Evolutionary conservation across 2,113 vertebrate genomes (phyloP).

Genomic region (Rhinoderma darwinii): DNA sequence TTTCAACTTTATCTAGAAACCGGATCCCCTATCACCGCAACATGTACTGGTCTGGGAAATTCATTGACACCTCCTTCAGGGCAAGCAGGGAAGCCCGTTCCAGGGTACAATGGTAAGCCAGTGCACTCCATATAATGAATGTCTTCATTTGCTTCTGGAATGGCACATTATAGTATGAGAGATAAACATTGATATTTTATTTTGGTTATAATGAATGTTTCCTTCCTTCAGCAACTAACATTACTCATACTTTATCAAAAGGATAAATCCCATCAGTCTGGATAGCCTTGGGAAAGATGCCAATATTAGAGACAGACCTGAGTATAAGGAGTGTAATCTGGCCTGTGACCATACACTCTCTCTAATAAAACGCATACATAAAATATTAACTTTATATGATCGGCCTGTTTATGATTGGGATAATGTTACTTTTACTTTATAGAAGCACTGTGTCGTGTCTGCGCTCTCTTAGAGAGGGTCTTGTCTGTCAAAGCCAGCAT

Average conservation of each 20-base stretch:
- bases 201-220: not conserved
- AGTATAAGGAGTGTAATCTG: not conserved
- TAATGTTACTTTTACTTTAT: no score
- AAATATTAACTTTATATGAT: no score
- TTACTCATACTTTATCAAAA: not conserved
- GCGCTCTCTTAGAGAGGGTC: no score
- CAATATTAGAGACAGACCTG: not conserved
- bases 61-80: slow-evolving; percentile 87
- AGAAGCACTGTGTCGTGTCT: no score
- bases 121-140: not conserved
- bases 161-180: no score
- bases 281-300: not conserved
- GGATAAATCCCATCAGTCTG: not conserved
- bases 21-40: slow-evolving; percentile 91
- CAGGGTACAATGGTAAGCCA: slow-evolving; percentile 91
- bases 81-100: slow-evolving; percentile 91
- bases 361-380: not conserved
- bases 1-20: slow-evolving; percentile 76
- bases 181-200: not conserved
- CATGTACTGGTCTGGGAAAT: slow-evolving; percentile 88
- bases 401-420: no score
- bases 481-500: no score
- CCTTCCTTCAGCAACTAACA: not conserved
- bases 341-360: not conserved
- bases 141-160: not conserved